A percentile compares a stretch with the other conserved stretches of the same genome.
Conservation (phyloP, 2,888 invertebrate species). For the Acrobeloides nanus region DNA sequence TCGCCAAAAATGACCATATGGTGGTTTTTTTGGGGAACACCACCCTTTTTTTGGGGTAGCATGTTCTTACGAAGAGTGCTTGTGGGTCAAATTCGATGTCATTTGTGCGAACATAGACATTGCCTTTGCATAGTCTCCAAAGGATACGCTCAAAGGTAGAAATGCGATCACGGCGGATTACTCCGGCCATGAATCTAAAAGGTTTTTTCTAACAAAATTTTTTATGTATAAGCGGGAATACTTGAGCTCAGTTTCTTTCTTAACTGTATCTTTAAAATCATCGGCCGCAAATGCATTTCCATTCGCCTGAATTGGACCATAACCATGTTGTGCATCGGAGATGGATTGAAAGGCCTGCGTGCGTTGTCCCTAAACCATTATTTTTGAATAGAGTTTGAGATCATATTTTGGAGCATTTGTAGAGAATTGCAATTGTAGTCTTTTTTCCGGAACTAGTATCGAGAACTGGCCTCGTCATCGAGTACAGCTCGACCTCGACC, state of each 20-base stretch:
- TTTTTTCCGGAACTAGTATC: too few relatives aligned
- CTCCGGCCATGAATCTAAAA: conserved; percentile 68
- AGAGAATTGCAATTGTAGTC: too few relatives aligned
- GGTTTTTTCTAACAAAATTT: background rate
- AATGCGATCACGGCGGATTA: conserved; percentile 81
- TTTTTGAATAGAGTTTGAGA: too few relatives aligned
- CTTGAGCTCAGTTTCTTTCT: too few relatives aligned
- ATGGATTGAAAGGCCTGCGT: conserved; percentile 39
- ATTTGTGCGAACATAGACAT: conserved; percentile 56
- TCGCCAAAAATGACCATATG: too few relatives aligned
- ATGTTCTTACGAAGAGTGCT: conserved; percentile 22
- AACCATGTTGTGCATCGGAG: conserved; percentile 29
- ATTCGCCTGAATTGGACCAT: conserved; percentile 13
- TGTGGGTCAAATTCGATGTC: conserved; percentile 27
- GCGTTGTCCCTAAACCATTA: conserved; percentile 27
- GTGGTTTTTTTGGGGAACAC: too few relatives aligned
- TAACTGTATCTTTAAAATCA: too few relatives aligned
- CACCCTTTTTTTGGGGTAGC: too few relatives aligned
- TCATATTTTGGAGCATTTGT: too few relatives aligned
- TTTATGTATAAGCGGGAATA: background rate
- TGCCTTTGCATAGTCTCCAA: conserved; percentile 92
- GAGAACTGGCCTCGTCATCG: too few relatives aligned
- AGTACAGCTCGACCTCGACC: too few relatives aligned
- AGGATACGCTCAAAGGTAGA: conserved; percentile 93
- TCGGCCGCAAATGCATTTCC: conserved; percentile 34